A percentile compares a stretch with the other conserved stretches of the same genome.
Evolutionary conservation across 2,888 invertebrate species (phyloP).

Genomic region (Eubasilissa splendida): DNA sequence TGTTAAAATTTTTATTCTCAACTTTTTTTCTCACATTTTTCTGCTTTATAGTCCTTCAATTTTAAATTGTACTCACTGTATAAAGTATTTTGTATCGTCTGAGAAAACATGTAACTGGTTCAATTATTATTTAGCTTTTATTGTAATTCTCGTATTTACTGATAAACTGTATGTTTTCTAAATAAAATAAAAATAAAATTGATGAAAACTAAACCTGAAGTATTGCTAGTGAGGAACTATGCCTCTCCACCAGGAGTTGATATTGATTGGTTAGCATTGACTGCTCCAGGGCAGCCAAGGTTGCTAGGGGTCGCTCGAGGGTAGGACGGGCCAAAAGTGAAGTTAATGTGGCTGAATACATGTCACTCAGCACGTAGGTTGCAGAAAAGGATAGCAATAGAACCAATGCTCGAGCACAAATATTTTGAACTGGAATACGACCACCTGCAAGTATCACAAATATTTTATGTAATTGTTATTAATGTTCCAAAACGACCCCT

Average conservation of each 20-base stretch:
- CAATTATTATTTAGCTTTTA: too few relatives aligned
- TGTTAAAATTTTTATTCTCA: too few relatives aligned
- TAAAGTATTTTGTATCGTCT: too few relatives aligned
- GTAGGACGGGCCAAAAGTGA: conserved; percentile 82
- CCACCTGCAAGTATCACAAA: conserved; percentile 64
- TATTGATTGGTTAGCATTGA: conserved; percentile 79
- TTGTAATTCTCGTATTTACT: too few relatives aligned
- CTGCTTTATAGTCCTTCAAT: too few relatives aligned
- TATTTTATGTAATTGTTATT: background rate
- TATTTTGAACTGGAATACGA: conserved; percentile 75
- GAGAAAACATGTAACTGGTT: too few relatives aligned
- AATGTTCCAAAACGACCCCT: background rate
- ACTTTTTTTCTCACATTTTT: too few relatives aligned
- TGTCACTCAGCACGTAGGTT: conserved; percentile 84
- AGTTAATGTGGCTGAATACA: conserved; percentile 85
- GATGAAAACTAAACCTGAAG: conserved; percentile 71
- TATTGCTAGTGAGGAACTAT: conserved; percentile 81
- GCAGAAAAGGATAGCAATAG: conserved; percentile 82
- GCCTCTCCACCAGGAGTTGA: conserved; percentile 80
- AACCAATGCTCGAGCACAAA: conserved; percentile 79
- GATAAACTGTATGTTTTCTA: too few relatives aligned
- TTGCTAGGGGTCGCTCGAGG: conserved; percentile 79
- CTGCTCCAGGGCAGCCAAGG: conserved; percentile 76
- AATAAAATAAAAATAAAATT: too few relatives aligned
- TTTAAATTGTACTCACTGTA: too few relatives aligned